Evolutionary conservation across 2,888 invertebrate genomes (phyloP), one percentile per base, ranked within the genome.

Genomic region (Empis livida): DNA sequence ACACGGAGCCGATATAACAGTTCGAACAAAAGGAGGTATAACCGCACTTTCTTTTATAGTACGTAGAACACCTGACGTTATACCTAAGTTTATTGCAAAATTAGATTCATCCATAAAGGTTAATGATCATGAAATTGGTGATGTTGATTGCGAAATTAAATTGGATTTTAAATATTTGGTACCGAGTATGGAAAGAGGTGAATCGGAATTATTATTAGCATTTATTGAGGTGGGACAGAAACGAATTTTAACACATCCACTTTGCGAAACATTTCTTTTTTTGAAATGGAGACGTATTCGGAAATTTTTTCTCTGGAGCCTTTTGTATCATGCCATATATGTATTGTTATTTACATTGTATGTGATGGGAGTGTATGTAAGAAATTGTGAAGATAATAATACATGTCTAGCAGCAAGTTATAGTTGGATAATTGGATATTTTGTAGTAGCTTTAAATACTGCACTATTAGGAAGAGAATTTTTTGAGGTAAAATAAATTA

Each of bases 41-140:
- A 84, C 88, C 1, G 88, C 83, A 0, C 64, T 90, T 13, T 83
- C 84, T 11, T 87, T 89, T 57, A 86, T 90, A 47, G 82, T 87
- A 2, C 77, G 88, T n/a, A 75, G 87, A 53, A 89, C 87, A 0
- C 89, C 90, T 0, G 85, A 88, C 54, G 84, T 87, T 6, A 74
- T 89, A 40, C 82, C 85, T 0, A 78, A 82, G 45, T 76, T 84
- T 46, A 66, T 82, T 44, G 69, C 75, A 42, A 82, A 84, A 61
- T 74, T 89, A 41, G 86, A 88, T 56, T 75, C 80, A 35, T 81
- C 86, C 0, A 82, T 89, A 13, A 80, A 81, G 54, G 74, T 86
- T 9, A 84, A 84, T 57, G 89, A 89, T 58, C 87, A 89, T 57
- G 89, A 90, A 62, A 73, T 89, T 20, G 87, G 87, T 0, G 89